Base-by-base conservation (phyloP, 2,113 vertebrate genomes). In the Alethe diademata region DNA sequence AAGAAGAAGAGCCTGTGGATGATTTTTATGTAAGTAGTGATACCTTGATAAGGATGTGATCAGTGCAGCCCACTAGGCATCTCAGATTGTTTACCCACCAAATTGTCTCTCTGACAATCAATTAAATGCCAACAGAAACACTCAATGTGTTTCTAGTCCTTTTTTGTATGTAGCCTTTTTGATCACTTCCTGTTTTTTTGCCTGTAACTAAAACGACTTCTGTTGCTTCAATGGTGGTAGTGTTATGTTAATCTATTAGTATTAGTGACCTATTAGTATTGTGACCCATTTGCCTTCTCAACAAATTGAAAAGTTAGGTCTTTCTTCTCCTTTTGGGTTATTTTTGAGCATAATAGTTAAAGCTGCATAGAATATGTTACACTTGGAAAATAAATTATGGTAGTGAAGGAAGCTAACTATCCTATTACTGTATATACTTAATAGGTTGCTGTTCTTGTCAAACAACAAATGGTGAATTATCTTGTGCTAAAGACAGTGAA, bases 391-490 rank as follows among this genome's bases (percentile, higher is more conserved):
- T 31, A 50, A 73, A 35, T 85, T 36, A 15, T 22, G n/a, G 14
- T 54, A 12, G n/a, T 60, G 33, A 86, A 73, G 28, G 14, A 86
- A 73, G 13, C 35, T 85, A 53, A 87, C 43, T 31, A 3, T 56
- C 33, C 12, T 57, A 58, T 79, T 88, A 40, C 31, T 65, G 26
- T 95, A 83, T 71, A 23, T 71, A 3, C 75, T 78, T 94, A n/a
- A 76, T 92, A 99, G 99, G 88, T 29, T 98, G 98, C 97, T 99
- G 99, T 92, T 98, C 98, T 33, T 99, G 98, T 96, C 97, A 97
- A 57, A 69, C 96, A 91, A 95, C 91, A 88, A 98, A 98, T 69
- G 97, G 97, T 90, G 96, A 96, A 57, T 73, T 98, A 43, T 72
- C 83, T 82, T 98, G 98, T 87, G 31, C 96, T 70, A 91, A 96